Evolutionary conservation across 92 coral and sea anemone genomes (phyloP).

Genomic region (Epizoanthus rinbou): DNA sequence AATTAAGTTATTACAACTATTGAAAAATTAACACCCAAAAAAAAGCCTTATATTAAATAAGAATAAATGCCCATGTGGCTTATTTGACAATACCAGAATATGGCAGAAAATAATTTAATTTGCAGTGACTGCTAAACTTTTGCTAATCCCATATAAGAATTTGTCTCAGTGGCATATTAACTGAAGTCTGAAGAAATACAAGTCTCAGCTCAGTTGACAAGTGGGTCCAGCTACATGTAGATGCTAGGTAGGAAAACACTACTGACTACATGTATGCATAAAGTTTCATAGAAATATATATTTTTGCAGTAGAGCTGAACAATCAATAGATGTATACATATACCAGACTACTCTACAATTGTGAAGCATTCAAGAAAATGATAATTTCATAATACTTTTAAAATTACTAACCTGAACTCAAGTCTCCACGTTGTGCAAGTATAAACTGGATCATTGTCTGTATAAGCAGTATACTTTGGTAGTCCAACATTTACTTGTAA

Average conservation of each 20-base stretch:
- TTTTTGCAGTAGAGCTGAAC: constrained; percentile 7
- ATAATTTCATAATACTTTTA: no score
- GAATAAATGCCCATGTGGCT: no score
- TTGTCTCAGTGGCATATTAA: no score
- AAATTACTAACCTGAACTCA: constrained; percentile 4
- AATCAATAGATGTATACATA: not conserved
- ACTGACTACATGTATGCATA: no score
- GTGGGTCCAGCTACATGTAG: constrained; percentile 9
- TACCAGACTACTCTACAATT: not conserved
- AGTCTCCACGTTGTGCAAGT: constrained; percentile 11
- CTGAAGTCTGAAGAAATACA: constrained; percentile 3
- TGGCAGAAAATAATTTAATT: no score
- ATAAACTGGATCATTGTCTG: constrained; percentile 3
- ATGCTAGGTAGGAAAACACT: constrained; percentile 2
- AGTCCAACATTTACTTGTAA: constrained; percentile 12
- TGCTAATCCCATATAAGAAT: no score
- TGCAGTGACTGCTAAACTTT: no score
- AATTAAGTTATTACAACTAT: no score
- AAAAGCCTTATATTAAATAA: no score
- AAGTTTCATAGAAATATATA: not conserved
- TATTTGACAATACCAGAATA: no score
- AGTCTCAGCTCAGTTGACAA: constrained; percentile 5
- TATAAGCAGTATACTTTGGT: constrained; percentile 1
- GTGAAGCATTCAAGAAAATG: not conserved
- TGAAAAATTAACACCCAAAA: no score